Evolutionary conservation across 2,888 invertebrate genomes (phyloP), one percentile per base, ranked within the genome.

Genomic region (Dione juno): DNA sequence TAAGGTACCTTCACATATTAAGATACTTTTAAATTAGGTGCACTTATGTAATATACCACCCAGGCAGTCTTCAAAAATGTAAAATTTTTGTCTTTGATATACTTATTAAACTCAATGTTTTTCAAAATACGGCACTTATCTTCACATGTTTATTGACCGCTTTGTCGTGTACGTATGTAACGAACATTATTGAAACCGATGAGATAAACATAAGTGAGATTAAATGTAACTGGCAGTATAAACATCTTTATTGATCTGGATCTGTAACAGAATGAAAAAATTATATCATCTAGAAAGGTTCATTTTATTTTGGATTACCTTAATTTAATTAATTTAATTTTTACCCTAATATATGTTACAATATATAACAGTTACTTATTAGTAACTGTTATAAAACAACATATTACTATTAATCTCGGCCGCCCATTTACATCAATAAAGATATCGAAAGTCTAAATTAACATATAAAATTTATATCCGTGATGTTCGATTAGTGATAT

Each of bases 71-170:
- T 14, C 48, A 40, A 37, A 66, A 69, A 67, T 21, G 6, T n/a
- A 16, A 40, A 40, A 50, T 57, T 69, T 69, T 69, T 28, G 16
- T 40, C 48, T 74, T 45, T 58, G 59, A 64, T 70, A 43, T 37
- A 57, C 35, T 61, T 53, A 67, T 61, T 66, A 66, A 58, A 16
- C n/a, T 11, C 16, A 37, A 35, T 45, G 50, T 72, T 77, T 73
- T 75, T 75, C 76, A 80, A 80, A 79, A 81, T 77, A 76, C 73
- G 50, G 50, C 76, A 78, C 79, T 84, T 80, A 82, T 80, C 77
- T 83, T 79, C 80, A 81, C 78, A 81, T 82, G 74, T 82, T 84
- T 81, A 83, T 82, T 78, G 75, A 70, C 66, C 70, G 69, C 66
- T 68, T 77, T 78, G 77, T 78, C 73, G 77, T 65, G 79, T 80